Percentiles rank a stretch among this genome's conserved stretches.
Evolutionary conservation across 2,888 invertebrate genomes (phyloP).

Genomic region (Subacronicta megacephala): DNA sequence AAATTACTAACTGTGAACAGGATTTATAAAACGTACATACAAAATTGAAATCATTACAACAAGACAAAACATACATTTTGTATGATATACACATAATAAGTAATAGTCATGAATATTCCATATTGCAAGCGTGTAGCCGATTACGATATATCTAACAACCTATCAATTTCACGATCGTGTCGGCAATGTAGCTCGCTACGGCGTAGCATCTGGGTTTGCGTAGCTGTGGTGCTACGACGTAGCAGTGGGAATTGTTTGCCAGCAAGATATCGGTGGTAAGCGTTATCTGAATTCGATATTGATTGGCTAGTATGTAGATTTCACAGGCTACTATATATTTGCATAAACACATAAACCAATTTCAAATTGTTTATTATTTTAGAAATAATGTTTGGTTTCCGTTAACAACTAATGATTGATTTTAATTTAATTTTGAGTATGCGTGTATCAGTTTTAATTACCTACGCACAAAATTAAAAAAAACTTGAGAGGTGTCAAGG

Average conservation of each 20-base stretch:
- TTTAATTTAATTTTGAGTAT: too few species aligned
- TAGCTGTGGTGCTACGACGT: constrained; percentile 45
- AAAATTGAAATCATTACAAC: too few species aligned
- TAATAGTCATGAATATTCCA: constrained; percentile 3
- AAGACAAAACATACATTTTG: too few species aligned
- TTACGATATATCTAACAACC: constrained; percentile 13
- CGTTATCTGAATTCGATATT: constrained; percentile 13
- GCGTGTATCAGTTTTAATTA: too few species aligned
- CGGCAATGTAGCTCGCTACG: constrained; percentile 31
- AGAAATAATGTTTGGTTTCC: too few species aligned
- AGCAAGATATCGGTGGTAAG: constrained; percentile 10
- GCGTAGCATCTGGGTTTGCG: constrained; percentile 43
- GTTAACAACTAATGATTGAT: too few species aligned
- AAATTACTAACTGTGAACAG: too few species aligned
- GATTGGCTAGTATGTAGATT: constrained; percentile 1
- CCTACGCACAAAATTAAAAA: too few species aligned
- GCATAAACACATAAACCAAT: not conserved
- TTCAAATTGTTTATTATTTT: too few species aligned
- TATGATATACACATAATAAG: not conserved
- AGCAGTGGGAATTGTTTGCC: constrained; percentile 35
- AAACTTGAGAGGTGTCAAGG: too few species aligned
- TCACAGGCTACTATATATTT: not conserved
- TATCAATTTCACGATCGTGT: constrained; percentile 38
- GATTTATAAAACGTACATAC: too few species aligned
- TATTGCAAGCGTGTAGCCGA: constrained; percentile 4